Conservation (phyloP, 2,888 invertebrate genomes). For the Copidosoma aretas region DNA sequence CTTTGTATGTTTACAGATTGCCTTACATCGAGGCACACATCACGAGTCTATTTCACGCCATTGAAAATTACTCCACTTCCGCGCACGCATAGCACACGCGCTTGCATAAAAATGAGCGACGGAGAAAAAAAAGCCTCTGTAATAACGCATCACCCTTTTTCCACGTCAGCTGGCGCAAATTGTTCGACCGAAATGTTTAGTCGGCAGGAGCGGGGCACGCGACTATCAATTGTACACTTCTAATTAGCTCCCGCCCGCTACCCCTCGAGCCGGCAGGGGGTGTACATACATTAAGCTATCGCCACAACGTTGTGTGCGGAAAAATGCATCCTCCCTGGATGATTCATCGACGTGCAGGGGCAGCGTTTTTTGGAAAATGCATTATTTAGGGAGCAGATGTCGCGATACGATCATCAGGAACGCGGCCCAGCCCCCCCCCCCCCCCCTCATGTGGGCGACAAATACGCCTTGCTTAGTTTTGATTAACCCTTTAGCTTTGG, state of each 20-base stretch:
- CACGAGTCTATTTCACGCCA: neutral
- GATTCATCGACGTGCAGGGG: slow-evolving; percentile 23
- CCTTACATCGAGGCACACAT: neutral
- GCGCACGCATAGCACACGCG: neutral
- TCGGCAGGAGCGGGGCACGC: neutral
- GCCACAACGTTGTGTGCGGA: slow-evolving; percentile 10
- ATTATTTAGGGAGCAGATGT: slow-evolving; percentile 37
- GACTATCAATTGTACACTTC: slow-evolving; percentile 19
- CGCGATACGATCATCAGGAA: slow-evolving; percentile 25
- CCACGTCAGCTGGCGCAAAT: slow-evolving; percentile 29
- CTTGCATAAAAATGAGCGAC: neutral
- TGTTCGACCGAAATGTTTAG: slow-evolving; percentile 5
- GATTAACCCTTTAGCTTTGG: slow-evolving; percentile 21
- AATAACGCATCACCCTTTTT: slow-evolving; percentile 29
- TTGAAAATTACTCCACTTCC: neutral
- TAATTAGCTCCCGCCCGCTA: slow-evolving; percentile 27
- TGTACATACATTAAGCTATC: neutral
- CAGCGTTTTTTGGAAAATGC: slow-evolving; percentile 26
- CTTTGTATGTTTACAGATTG: neutral
- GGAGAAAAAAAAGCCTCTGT: slow-evolving; percentile 6
- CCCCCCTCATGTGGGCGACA: slow-evolving; percentile 32
- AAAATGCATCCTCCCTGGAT: slow-evolving; percentile 13
- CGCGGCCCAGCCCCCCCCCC: neutral
- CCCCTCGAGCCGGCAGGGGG: neutral
- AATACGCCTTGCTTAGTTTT: slow-evolving; percentile 3